Evolutionary conservation across 2,797 vertebrate species (phyloP), one percentile per base, ranked within the genome.

Genomic region (Pipistrellus pipistrellus): DNA sequence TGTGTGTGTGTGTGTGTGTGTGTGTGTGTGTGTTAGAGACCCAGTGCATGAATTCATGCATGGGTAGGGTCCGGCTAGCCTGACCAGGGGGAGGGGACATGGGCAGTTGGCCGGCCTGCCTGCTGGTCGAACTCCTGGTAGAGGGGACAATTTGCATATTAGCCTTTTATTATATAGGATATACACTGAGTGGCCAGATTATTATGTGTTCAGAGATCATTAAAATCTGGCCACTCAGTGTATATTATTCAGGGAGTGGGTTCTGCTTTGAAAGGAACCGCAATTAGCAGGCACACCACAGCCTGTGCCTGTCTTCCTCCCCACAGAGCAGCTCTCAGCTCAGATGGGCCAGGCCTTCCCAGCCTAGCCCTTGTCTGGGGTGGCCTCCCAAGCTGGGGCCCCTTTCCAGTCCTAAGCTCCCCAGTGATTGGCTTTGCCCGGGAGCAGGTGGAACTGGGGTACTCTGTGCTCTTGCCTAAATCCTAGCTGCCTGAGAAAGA

Each of bases 401-500:
- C 27, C 15, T 76, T 81, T 27, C 35, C 30, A 68, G 75, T 46
- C 8, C 53, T 35, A 46, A 55, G 21, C 35, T 35, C 55, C 18
- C 76, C 30, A 18, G 25, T 90, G 66, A 44, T 62, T 18, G 10
- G 83, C 48, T 66, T 17, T 18, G 69, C 72, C 27, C 41, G 64
- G 35, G 51, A 32, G 32, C 25, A 35, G 75, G 46, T 44, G 25
- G 75, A 88, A 51, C 55, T 18, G 35, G 41, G 51, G 21, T 13
- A 44, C 44, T 83, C 21, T 69, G 12, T 77, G 75, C 21, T 93
- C 59, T 51, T 38, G 73, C 57, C 57, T 88, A 38, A 55, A 88
- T 57, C 64, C 62, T 90, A 78, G 87, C 89, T 78, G 78, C 57
- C 48, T 92, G 14, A 32, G 55, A 82, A 92, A 92, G 55, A 66